phyloP scores from a whole-genome alignment of 2,888 invertebrate species.

The Thera britannica region DNA sequence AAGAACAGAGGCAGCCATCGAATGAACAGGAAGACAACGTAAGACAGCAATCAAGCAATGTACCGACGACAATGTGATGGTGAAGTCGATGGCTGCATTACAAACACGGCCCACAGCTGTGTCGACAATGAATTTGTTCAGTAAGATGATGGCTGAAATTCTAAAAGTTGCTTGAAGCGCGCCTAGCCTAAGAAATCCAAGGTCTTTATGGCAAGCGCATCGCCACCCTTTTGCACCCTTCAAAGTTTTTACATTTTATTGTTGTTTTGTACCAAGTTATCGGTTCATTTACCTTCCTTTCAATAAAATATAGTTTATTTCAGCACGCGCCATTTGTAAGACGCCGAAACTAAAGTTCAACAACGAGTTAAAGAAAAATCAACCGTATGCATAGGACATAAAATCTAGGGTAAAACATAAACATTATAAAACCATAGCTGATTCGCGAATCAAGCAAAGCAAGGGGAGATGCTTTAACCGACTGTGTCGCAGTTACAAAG shows the following conservation, averaged over 20 bases:
- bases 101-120: too few relatives aligned
- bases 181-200: too few relatives aligned
- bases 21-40: too few relatives aligned
- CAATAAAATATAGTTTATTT: slow-evolving; percentile 19
- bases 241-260: not conserved
- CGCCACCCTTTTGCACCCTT: not conserved
- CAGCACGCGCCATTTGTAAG: slow-evolving; percentile 10
- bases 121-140: too few relatives aligned
- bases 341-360: not conserved
- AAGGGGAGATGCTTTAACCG: slow-evolving; percentile 6
- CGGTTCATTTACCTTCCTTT: slow-evolving; percentile 11
- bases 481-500: slow-evolving; percentile 8
- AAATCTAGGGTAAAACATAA: not conserved
- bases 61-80: too few relatives aligned
- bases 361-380: not conserved
- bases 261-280: not conserved
- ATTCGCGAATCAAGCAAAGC: not conserved
- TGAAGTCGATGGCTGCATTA: too few relatives aligned
- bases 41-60: too few relatives aligned
- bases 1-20: too few relatives aligned
- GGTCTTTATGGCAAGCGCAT: slow-evolving; percentile 1
- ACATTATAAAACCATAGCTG: slow-evolving; percentile 3
- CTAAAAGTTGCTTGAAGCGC: too few relatives aligned
- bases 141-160: too few relatives aligned
- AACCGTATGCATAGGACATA: not conserved